phyloP scores from a whole-genome alignment of 2,888 invertebrate species.

The Drosophila tanythrix region DNA sequence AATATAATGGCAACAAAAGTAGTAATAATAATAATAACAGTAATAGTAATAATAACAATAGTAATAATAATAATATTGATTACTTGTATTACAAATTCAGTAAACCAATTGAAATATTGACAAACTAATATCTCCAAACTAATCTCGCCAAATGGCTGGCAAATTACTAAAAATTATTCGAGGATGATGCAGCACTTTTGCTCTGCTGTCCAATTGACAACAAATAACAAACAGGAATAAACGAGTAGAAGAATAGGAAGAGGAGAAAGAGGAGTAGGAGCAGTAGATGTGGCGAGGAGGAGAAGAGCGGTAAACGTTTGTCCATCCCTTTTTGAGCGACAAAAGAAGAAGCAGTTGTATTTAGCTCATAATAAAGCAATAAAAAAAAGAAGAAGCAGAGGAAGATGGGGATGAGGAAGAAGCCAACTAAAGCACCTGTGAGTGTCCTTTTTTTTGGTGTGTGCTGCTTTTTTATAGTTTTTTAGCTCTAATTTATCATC shows the following conservation, averaged over 20 bases:
- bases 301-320: slow-evolving; percentile 4
- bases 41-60: no score
- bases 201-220: slow-evolving; percentile 10
- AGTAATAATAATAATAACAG: background rate
- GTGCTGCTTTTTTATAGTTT: slow-evolving; percentile 31
- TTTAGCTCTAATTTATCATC: slow-evolving; percentile 75
- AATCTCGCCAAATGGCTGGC: slow-evolving; percentile 31
- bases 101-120: slow-evolving; percentile 4
- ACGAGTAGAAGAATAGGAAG: slow-evolving; percentile 4
- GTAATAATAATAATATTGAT: no score
- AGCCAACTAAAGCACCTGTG: slow-evolving; percentile 59
- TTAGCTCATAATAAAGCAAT: slow-evolving; percentile 77
- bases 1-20: no score
- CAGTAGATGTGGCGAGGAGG: background rate
- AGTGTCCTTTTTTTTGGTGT: slow-evolving; percentile 12
- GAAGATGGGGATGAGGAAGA: slow-evolving; percentile 55
- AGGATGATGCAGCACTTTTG: slow-evolving; percentile 24
- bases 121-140: background rate
- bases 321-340: slow-evolving; percentile 38
- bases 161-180: slow-evolving; percentile 6
- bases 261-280: background rate
- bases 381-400: slow-evolving; percentile 42
- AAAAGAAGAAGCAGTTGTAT: slow-evolving; percentile 29
- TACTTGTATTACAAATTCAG: background rate
- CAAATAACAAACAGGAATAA: slow-evolving; percentile 30